phyloP scores from a whole-genome alignment of 1,140 invertebrate species.

The Lerema accius region DNA sequence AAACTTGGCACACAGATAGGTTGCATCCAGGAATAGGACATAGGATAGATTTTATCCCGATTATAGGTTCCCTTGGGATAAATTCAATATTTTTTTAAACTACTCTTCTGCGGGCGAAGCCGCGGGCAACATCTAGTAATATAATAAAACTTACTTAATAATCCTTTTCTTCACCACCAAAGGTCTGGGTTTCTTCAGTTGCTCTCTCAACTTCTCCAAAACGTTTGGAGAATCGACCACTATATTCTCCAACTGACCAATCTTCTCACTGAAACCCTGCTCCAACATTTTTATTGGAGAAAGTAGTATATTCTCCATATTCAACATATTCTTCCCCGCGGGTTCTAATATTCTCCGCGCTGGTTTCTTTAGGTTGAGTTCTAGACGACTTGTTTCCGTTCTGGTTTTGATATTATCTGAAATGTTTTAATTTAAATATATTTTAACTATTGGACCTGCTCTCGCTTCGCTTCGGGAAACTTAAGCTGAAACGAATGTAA shows the following conservation, averaged over 20 bases:
- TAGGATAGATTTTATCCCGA: too few species aligned
- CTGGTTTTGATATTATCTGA: conserved; percentile 10
- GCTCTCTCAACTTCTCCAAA: conserved; percentile 42
- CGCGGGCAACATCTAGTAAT: too few species aligned
- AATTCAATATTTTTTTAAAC: too few species aligned
- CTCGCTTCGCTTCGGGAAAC: too few species aligned
- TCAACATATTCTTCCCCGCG: background rate
- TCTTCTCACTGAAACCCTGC: conserved; percentile 40
- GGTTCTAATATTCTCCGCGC: conserved; percentile 15
- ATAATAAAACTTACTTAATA: conserved; percentile 54
- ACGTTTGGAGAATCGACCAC: conserved; percentile 27
- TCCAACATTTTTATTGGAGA: conserved; percentile 54
- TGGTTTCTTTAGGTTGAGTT: conserved; percentile 53
- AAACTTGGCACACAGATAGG: too few species aligned
- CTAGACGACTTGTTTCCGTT: conserved; percentile 37
- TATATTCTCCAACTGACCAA: conserved; percentile 13
- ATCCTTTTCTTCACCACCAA: conserved; percentile 55
- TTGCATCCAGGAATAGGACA: too few species aligned
- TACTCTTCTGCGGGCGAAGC: too few species aligned
- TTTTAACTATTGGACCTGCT: too few species aligned
- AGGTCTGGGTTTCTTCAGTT: conserved; percentile 54
- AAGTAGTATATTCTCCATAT: conserved; percentile 38
- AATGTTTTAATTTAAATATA: too few species aligned
- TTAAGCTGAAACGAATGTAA: too few species aligned
- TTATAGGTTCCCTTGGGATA: too few species aligned